Conservation (phyloP, 2,113 vertebrate genomes). For the Apistogramma diplotaenia region DNA sequence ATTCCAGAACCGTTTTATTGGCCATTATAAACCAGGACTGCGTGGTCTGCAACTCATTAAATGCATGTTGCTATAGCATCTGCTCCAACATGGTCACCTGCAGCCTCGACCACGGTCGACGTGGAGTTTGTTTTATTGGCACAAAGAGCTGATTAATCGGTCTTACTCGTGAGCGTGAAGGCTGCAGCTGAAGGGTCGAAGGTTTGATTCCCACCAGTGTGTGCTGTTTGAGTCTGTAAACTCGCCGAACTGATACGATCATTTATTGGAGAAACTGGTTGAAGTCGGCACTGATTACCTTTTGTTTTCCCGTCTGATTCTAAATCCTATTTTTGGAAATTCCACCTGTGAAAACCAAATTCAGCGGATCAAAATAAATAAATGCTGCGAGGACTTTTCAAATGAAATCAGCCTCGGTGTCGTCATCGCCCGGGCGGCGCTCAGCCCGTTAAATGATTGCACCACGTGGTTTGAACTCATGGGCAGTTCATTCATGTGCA, state of each 20-base stretch:
- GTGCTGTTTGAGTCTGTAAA: background rate
- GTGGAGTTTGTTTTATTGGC: background rate
- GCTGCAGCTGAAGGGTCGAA: background rate
- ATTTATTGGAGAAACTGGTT: background rate
- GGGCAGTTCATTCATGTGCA: background rate
- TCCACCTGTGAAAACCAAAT: background rate
- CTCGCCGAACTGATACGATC: background rate
- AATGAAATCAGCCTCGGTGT: background rate
- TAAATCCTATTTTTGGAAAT: background rate
- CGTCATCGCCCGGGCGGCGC: background rate
- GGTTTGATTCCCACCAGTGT: background rate
- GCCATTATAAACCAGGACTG: constrained; percentile 50
- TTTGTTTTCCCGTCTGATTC: background rate
- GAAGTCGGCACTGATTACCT: background rate
- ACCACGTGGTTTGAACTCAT: background rate
- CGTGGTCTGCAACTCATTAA: constrained; percentile 60
- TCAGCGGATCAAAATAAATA: background rate
- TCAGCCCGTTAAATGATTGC: background rate
- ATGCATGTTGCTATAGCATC: constrained; percentile 55
- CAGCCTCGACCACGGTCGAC: constrained; percentile 1
- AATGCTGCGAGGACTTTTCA: background rate
- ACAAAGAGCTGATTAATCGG: background rate
- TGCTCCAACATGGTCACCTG: constrained; percentile 63
- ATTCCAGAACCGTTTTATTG: constrained; percentile 70
- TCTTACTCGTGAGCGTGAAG: background rate